Conservation (phyloP, 2,888 invertebrate genomes). For the Brachyopa scutellaris region DNA sequence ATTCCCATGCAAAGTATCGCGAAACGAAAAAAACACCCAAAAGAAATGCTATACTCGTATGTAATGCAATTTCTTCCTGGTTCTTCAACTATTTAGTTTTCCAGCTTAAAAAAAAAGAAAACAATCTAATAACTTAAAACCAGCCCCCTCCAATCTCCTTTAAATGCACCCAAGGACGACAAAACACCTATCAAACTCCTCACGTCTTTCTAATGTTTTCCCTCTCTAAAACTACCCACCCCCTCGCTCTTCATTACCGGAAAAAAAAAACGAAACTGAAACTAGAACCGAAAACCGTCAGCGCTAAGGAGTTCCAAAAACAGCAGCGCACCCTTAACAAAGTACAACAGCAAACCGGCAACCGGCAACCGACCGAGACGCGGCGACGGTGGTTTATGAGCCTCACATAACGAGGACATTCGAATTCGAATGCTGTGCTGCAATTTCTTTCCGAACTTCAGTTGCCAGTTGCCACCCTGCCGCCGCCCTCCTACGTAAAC, state of each 20-base stretch:
- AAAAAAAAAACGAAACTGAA: not conserved
- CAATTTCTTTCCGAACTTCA: conserved; percentile 72
- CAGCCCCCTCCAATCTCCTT: not conserved
- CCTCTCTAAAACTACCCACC: no score
- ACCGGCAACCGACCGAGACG: no score
- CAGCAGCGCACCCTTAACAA: conserved; percentile 16
- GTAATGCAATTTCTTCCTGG: not conserved
- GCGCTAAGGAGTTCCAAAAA: conserved; percentile 29
- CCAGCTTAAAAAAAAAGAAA: conserved; percentile 1
- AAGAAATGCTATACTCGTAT: no score
- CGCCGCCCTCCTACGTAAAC: conserved; percentile 62
- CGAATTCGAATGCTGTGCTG: conserved; percentile 73
- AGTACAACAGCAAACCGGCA: no score
- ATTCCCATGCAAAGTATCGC: not conserved
- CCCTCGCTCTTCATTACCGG: no score
- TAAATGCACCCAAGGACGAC: conserved; percentile 32
- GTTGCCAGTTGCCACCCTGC: conserved; percentile 28
- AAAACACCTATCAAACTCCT: conserved; percentile 52
- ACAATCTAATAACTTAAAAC: conserved; percentile 52
- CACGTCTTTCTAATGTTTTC: conserved; percentile 25
- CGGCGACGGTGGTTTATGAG: conserved; percentile 72
- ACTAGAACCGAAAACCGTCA: conserved; percentile 25
- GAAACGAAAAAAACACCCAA: not conserved
- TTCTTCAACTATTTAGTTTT: conserved; percentile 35
- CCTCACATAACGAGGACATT: conserved; percentile 71